Percentiles rank a stretch among this genome's conserved stretches.
These are phyloP conservation scores for Pollicipes pollicipes DNA, from an alignment of 1,140 invertebrate genomes.

Conservation along the genomic window DNA sequence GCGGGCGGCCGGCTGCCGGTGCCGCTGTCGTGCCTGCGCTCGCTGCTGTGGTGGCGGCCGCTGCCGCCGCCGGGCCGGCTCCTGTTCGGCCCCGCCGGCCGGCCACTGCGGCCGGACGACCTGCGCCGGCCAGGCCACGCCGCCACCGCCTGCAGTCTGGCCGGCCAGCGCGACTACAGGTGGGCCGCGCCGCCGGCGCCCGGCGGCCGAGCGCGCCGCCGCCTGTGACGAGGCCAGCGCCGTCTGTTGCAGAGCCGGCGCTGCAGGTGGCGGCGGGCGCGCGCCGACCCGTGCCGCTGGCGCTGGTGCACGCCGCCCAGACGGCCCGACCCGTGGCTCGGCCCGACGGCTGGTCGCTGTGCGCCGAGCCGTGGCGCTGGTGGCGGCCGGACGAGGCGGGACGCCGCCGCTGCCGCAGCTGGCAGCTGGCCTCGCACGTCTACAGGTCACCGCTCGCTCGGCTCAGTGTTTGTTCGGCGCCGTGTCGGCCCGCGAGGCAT, in stretches of 20 bases:
- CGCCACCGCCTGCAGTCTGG: too few relatives aligned
- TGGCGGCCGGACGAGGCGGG: too few relatives aligned
- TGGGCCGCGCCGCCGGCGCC: constrained; percentile 13
- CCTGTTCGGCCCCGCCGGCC: constrained; percentile 15
- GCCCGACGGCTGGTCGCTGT: constrained; percentile 18
- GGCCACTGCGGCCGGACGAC: constrained; percentile 13
- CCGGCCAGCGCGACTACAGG: too few relatives aligned
- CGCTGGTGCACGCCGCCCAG: constrained; percentile 19
- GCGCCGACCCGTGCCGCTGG: too few relatives aligned
- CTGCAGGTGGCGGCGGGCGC: too few relatives aligned
- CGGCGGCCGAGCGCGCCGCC: too few relatives aligned
- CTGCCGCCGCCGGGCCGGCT: constrained; percentile 6
- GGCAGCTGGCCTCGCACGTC: constrained; percentile 14
- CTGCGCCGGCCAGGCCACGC: neutral
- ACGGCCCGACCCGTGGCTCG: neutral
- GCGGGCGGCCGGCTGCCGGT: constrained; percentile 17
- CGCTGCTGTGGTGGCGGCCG: constrained; percentile 19
- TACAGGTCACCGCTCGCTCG: constrained; percentile 4
- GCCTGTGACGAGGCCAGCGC: too few relatives aligned
- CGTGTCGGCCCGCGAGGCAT: too few relatives aligned
- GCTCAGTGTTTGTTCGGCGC: too few relatives aligned
- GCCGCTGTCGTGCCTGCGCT: constrained; percentile 20
- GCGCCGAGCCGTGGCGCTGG: constrained; percentile 19
- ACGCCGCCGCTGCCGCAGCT: constrained; percentile 7
- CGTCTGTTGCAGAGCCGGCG: constrained; percentile 18